Conservation (phyloP, 2,888 invertebrate species). For the Chydorus sphaericus region DNA sequence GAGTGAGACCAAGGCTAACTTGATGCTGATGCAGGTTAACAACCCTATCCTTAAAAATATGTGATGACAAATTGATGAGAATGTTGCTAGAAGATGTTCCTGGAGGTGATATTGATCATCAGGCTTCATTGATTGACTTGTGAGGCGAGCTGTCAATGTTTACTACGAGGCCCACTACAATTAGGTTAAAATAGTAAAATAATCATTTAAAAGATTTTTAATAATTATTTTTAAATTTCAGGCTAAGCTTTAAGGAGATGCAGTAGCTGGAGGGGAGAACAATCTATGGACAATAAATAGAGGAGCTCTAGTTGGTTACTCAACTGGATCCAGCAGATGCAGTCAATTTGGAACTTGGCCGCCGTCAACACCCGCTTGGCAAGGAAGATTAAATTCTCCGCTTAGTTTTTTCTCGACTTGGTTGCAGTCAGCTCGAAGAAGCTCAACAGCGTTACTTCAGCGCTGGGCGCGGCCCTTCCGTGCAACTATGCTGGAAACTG, state of each 20-base stretch:
- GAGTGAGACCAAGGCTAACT: no score
- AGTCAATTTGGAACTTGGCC: slow-evolving; percentile 45
- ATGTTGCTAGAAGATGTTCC: no score
- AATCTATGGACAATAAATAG: slow-evolving; percentile 59
- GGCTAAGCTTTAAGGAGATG: slow-evolving; percentile 61
- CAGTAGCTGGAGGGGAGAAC: slow-evolving; percentile 78
- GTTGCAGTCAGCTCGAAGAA: slow-evolving; percentile 71
- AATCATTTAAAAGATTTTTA: no score
- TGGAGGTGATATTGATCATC: no score
- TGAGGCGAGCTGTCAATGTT: slow-evolving; percentile 54
- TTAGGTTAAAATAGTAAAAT: no score
- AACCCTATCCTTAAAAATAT: no score
- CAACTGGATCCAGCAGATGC: slow-evolving; percentile 85
- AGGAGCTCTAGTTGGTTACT: slow-evolving; percentile 35
- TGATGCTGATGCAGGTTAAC: no score
- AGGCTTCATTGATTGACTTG: slow-evolving; percentile 82
- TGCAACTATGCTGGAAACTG: slow-evolving; percentile 77
- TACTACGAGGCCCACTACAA: slow-evolving; percentile 28
- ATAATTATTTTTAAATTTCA: no score
- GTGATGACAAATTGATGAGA: no score
- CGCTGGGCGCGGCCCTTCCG: slow-evolving; percentile 82
- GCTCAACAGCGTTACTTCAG: slow-evolving; percentile 68
- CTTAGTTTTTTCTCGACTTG: slow-evolving; percentile 55
- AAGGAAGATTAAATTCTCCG: slow-evolving; percentile 55
- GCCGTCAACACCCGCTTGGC: slow-evolving; percentile 69